phyloP scores from a whole-genome alignment of 2,797 vertebrate species.

The Okamejei kenojei region DNA sequence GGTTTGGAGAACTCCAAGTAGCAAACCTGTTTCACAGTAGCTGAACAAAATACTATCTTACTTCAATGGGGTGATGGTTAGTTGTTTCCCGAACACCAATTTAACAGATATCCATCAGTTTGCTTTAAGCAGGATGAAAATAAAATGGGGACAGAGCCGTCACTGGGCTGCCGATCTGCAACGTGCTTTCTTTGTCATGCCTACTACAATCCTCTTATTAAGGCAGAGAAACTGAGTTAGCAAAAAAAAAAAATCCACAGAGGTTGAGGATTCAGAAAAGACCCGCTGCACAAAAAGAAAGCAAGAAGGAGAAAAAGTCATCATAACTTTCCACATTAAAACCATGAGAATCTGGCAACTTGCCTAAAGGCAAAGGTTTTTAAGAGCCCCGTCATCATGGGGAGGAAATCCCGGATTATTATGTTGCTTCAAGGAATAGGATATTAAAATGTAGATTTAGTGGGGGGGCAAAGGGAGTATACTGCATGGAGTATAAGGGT shows the following conservation, averaged over 20 bases:
- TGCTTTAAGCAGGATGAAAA: conserved; percentile 53
- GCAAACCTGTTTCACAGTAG: conserved; percentile 22
- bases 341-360: conserved; percentile 39
- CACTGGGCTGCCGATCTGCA: not conserved
- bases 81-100: conserved; percentile 40
- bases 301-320: conserved; percentile 40
- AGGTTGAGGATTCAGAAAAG: conserved; percentile 48
- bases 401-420: conserved; percentile 25
- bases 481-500: not conserved
- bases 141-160: conserved; percentile 57
- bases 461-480: not conserved
- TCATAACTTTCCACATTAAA: conserved; percentile 51
- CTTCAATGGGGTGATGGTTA: not conserved
- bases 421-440: conserved; percentile 34
- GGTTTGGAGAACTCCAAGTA: not conserved
- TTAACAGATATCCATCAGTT: conserved; percentile 49
- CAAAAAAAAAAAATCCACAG: conserved; percentile 45
- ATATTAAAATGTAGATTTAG: conserved; percentile 31
- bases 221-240: conserved; percentile 57
- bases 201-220: conserved; percentile 65
- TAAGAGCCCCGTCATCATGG: conserved; percentile 23
- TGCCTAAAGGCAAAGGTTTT: not conserved
- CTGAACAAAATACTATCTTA: conserved; percentile 11
- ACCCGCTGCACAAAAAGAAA: conserved; percentile 46
- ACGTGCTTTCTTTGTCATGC: conserved; percentile 52